Evolutionary conservation across 1,140 invertebrate genomes (phyloP), one percentile per base, ranked within the genome.

Genomic region (Glomeris maerens): DNA sequence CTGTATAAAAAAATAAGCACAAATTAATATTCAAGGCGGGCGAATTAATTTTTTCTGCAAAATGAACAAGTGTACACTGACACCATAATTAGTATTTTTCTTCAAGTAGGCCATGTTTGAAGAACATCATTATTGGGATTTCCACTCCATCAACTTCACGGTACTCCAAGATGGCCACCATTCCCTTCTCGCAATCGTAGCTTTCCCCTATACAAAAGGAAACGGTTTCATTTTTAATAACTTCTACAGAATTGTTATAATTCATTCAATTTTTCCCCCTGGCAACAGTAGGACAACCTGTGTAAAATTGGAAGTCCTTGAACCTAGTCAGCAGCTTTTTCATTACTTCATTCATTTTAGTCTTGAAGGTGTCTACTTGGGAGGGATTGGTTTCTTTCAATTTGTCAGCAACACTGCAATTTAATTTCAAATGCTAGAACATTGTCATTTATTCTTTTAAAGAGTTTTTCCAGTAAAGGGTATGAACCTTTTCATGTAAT

Each of bases 1-100:
- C n/a, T n/a, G n/a, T n/a, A n/a, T n/a, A n/a, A n/a, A n/a, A n/a
- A n/a, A n/a, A n/a, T n/a, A n/a, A n/a, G n/a, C n/a, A n/a, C n/a
- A n/a, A n/a, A n/a, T n/a, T n/a, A n/a, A n/a, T n/a, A n/a, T n/a
- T n/a, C n/a, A n/a, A n/a, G n/a, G n/a, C n/a, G n/a, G n/a, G n/a
- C n/a, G n/a, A n/a, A n/a, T n/a, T n/a, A n/a, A n/a, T n/a, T n/a
- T n/a, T n/a, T n/a, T n/a, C n/a, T n/a, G n/a, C n/a, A n/a, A n/a
- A n/a, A n/a, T n/a, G n/a, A n/a, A n/a, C n/a, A n/a, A n/a, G n/a
- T n/a, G n/a, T n/a, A n/a, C n/a, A n/a, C n/a, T n/a, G n/a, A n/a
- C n/a, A n/a, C n/a, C n/a, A n/a, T n/a, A n/a, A 21, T 64, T 86
- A 93, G 68, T 86, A 87, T 69, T 95, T 96, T 72, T 96, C 91